phyloP scores from a whole-genome alignment of 2,797 vertebrate species.

The Liparis tanakae region DNA sequence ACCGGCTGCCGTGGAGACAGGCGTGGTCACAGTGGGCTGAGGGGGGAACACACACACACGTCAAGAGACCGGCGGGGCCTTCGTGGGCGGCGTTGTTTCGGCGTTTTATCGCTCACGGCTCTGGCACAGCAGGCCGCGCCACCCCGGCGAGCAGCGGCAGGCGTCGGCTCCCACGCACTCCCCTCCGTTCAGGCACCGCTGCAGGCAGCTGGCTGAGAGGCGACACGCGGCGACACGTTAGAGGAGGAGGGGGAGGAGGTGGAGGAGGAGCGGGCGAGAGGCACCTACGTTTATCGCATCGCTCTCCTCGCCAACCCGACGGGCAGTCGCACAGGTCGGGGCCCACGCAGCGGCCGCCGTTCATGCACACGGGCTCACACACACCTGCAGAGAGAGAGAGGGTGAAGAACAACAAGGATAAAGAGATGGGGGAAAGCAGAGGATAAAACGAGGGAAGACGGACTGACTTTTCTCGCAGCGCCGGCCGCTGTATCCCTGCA shows the following conservation, averaged over 20 bases:
- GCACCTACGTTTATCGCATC: constrained; percentile 81
- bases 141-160: constrained; percentile 75
- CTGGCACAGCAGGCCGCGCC: constrained; percentile 79
- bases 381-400: constrained; percentile 78
- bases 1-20: constrained; percentile 79
- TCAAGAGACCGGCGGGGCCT: neutral
- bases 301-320: constrained; percentile 79
- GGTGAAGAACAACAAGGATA: neutral
- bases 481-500: constrained; percentile 83
- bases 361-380: constrained; percentile 85
- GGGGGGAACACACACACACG: neutral
- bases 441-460: neutral
- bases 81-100: no score
- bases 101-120: constrained; percentile 74
- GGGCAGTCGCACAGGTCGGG: constrained; percentile 85
- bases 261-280: neutral
- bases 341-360: constrained; percentile 80
- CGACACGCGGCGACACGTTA: neutral
- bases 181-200: constrained; percentile 81
- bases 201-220: constrained; percentile 78
- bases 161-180: constrained; percentile 80
- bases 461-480: constrained; percentile 91
- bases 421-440: neutral
- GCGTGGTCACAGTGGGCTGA: constrained; percentile 78
- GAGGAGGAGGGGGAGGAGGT: no score